A percentile compares a stretch with the other conserved stretches of the same genome.
Conservation (phyloP, 2,113 vertebrate species). For the Raja brachyura region DNA sequence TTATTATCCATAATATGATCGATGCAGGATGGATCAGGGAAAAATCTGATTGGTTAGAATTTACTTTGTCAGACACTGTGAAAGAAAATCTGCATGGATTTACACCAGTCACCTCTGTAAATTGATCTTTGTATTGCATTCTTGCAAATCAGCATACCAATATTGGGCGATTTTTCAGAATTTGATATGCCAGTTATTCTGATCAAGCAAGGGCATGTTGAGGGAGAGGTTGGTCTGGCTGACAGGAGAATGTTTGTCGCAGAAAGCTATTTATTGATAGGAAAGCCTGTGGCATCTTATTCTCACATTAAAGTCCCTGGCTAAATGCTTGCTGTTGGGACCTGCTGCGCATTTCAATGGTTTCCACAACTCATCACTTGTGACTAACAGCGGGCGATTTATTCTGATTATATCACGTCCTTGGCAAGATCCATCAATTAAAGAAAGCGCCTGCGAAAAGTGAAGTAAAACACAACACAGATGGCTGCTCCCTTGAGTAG, state of each 20-base stretch:
- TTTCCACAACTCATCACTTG: not conserved
- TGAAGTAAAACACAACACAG: not conserved
- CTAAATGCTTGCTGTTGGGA: not conserved
- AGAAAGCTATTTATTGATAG: not conserved
- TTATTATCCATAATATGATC: too few relatives aligned
- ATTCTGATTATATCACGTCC: not conserved
- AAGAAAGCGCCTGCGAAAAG: not conserved
- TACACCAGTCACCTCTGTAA: not conserved
- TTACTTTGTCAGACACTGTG: not conserved
- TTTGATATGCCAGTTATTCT: not conserved
- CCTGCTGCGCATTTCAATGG: not conserved
- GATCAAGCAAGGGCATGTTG: not conserved
- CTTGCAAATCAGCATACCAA: not conserved
- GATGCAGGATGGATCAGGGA: too few relatives aligned
- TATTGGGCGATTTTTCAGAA: not conserved
- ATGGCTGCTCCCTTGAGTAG: not conserved
- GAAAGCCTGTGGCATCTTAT: not conserved
- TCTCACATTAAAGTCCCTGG: not conserved
- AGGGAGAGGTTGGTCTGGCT: not conserved
- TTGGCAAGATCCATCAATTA: slow-evolving; percentile 10
- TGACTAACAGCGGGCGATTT: not conserved
- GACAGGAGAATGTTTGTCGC: not conserved
- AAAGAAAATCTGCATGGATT: not conserved
- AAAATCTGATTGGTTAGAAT: too few relatives aligned
- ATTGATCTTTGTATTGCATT: not conserved